Evolutionary conservation across 2,113 vertebrate genomes (phyloP).

Genomic region (Vulpes vulpes): DNA sequence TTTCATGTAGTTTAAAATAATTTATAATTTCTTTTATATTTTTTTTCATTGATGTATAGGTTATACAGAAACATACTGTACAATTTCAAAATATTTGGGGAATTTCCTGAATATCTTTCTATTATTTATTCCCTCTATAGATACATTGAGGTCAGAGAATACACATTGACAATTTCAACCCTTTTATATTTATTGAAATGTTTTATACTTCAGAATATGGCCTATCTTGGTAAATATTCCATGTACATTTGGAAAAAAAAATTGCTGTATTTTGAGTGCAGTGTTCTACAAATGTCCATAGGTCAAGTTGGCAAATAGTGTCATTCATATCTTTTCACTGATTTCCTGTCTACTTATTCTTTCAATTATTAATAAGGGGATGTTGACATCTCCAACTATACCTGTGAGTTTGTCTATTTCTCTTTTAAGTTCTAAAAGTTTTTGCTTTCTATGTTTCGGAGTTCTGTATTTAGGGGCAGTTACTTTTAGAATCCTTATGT

Average conservation of each 20-base stretch:
- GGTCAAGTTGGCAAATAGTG: background rate
- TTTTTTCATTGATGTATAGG: background rate
- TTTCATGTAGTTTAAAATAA: constrained; percentile 24
- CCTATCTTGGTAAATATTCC: background rate
- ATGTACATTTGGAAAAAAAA: background rate
- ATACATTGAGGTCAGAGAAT: background rate
- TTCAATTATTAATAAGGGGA: background rate
- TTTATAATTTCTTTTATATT: background rate
- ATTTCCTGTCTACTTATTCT: background rate
- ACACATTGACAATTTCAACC: background rate
- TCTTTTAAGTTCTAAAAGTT: background rate
- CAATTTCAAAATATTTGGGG: background rate
- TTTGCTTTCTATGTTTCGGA: background rate
- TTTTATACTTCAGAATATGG: background rate
- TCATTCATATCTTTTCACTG: background rate
- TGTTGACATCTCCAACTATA: background rate
- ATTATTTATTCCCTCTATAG: background rate
- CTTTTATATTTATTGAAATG: background rate
- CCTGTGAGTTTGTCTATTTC: background rate
- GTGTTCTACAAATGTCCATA: background rate
- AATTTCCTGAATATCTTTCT: background rate
- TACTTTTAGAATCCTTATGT: background rate
- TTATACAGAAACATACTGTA: background rate
- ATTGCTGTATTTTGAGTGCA: background rate
- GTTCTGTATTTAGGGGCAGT: background rate